These are phyloP conservation scores for Pseudochirops corinnae DNA, from an alignment of 2,797 vertebrate species.

Conservation along the genomic window DNA sequence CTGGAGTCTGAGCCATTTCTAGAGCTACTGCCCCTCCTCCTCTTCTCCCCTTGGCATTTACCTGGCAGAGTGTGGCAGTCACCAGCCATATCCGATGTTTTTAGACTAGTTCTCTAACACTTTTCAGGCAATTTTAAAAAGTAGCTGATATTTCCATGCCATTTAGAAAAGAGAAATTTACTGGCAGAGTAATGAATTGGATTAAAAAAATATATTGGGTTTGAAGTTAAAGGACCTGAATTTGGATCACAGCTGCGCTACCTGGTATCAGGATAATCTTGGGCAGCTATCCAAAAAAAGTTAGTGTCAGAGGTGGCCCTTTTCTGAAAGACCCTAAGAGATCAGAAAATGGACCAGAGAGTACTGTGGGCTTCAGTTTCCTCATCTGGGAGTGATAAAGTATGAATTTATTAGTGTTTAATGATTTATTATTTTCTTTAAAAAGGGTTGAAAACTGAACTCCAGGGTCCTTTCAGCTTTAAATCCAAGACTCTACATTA, in stretches of 20 bases:
- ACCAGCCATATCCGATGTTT: conserved; percentile 34
- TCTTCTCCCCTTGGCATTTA: conserved; percentile 52
- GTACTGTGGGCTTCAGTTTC: not conserved
- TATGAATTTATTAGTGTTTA: not conserved
- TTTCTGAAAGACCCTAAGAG: not conserved
- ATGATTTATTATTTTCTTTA: not conserved
- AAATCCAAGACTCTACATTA: not conserved
- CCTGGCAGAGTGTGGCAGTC: not conserved
- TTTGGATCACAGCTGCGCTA: not conserved
- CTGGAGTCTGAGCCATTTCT: conserved; percentile 49
- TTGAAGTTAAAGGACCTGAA: not conserved
- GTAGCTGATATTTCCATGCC: conserved; percentile 42
- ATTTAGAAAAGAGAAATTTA: conserved; percentile 43
- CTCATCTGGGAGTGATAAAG: not conserved
- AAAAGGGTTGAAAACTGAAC: not conserved
- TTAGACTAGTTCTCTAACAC: conserved; percentile 17
- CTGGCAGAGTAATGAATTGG: not conserved
- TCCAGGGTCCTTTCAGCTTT: not conserved
- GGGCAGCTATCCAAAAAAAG: not conserved
- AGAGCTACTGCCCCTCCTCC: conserved; percentile 49
- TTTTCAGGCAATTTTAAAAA: conserved; percentile 52
- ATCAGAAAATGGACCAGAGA: not conserved
- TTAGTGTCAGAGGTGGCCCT: not conserved
- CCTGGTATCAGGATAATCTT: not conserved
- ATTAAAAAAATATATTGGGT: not conserved